Evolutionary conservation across 1,140 invertebrate genomes (phyloP).

Genomic region (Mamestra configurata): DNA sequence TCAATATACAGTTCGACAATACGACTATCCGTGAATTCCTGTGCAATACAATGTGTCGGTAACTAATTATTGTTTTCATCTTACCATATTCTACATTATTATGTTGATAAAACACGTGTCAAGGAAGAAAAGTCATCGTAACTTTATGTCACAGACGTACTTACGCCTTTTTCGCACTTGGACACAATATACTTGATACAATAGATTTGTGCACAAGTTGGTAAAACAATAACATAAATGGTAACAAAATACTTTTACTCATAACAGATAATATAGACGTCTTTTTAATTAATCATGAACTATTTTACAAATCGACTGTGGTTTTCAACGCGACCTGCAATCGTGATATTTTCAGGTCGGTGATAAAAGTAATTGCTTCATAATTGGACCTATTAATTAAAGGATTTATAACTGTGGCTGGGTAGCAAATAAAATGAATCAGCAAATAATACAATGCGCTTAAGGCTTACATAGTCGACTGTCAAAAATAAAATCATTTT

Average conservation of each 20-base stretch:
- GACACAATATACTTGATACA: no score
- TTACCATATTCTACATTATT: no score
- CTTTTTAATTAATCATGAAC: constrained; percentile 21
- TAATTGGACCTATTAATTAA: constrained; percentile 33
- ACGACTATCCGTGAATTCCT: no score
- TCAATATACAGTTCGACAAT: no score
- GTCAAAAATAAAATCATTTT: constrained; percentile 15
- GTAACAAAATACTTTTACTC: neutral
- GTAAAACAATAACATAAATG: no score
- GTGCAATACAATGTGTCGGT: no score
- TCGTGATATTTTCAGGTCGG: constrained; percentile 31
- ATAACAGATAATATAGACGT: neutral
- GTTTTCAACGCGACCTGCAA: constrained; percentile 28
- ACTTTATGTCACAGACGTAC: no score
- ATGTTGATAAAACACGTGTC: no score
- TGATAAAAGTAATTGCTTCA: constrained; percentile 39
- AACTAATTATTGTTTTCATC: no score
- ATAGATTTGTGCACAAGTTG: no score
- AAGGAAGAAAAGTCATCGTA: no score
- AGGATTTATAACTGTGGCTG: constrained; percentile 29
- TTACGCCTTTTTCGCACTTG: no score
- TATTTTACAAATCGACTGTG: constrained; percentile 34
- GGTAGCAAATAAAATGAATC: constrained; percentile 30
- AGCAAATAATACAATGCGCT: constrained; percentile 3
- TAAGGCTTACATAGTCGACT: neutral